A percentile compares a stretch with the other conserved stretches of the same genome.
Evolutionary conservation across 2,113 vertebrate genomes (phyloP).

Genomic region (Prochilodus magdalenae): DNA sequence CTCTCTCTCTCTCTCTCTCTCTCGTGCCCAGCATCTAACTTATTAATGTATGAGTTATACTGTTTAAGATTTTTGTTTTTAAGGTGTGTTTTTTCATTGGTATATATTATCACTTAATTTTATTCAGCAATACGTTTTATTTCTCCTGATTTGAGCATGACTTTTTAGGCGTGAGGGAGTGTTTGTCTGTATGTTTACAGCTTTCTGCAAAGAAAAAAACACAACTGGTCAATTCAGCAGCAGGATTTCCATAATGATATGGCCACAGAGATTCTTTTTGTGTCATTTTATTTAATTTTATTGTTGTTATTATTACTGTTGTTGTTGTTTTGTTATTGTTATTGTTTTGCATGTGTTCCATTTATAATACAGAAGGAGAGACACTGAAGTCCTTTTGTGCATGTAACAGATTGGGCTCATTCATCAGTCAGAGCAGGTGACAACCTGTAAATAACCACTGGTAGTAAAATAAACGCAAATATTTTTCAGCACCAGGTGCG

Average conservation of each 20-base stretch:
- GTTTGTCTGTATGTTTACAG: slow-evolving; percentile 66
- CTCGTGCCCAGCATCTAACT: slow-evolving; percentile 52
- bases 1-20: background rate
- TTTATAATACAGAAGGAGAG: slow-evolving; percentile 50
- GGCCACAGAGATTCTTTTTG: slow-evolving; percentile 23
- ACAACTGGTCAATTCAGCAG: slow-evolving; percentile 15
- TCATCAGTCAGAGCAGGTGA: slow-evolving; percentile 62
- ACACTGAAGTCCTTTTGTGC: slow-evolving; percentile 28
- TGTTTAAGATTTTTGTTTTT: slow-evolving; percentile 29
- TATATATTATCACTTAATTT: slow-evolving; percentile 47
- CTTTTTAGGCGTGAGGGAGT: slow-evolving; percentile 55
- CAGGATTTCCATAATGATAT: background rate
- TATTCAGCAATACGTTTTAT: slow-evolving; percentile 42
- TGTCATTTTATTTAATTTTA: slow-evolving; percentile 49
- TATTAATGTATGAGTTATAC: slow-evolving; percentile 42
- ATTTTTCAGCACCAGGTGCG: slow-evolving; percentile 69
- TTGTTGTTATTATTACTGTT: background rate
- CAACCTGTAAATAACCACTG: slow-evolving; percentile 73
- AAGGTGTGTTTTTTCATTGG: slow-evolving; percentile 29
- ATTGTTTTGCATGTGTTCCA: slow-evolving; percentile 61
- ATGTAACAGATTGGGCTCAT: slow-evolving; percentile 53
- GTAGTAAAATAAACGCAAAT: slow-evolving; percentile 77
- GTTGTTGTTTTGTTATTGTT: slow-evolving; percentile 25
- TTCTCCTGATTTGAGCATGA: slow-evolving; percentile 58
- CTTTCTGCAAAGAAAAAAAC: slow-evolving; percentile 31